These are phyloP conservation scores for Synanthedon formicaeformis DNA, from an alignment of 2,888 invertebrate genomes.

Conservation along the genomic window DNA sequence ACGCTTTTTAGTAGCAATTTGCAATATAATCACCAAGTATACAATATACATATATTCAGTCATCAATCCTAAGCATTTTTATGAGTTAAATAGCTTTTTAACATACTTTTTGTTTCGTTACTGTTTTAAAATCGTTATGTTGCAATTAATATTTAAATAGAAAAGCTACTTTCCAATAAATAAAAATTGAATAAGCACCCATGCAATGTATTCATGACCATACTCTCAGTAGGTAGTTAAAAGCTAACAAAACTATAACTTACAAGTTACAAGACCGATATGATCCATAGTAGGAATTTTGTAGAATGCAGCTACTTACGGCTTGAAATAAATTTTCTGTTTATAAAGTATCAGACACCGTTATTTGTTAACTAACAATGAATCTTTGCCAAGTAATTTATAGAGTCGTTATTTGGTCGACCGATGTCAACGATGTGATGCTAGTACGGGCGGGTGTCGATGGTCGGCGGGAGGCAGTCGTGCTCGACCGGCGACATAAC, in stretches of 20 bases:
- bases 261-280: too few species aligned
- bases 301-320: conserved; percentile 13
- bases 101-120: too few species aligned
- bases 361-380: conserved; percentile 1
- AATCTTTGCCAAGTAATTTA: conserved; percentile 20
- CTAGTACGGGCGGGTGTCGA: conserved; percentile 6
- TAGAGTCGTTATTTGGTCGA: conserved; percentile 18
- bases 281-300: too few species aligned
- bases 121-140: too few species aligned
- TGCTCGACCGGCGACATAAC: conserved; percentile 55
- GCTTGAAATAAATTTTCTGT: conserved; percentile 11
- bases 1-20: too few species aligned
- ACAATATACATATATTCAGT: too few species aligned
- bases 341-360: background rate
- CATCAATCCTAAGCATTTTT: too few species aligned
- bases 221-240: conserved; percentile 5
- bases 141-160: too few species aligned
- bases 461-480: conserved; percentile 34
- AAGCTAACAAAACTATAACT: conserved; percentile 1
- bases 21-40: too few species aligned
- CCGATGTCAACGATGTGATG: conserved; percentile 3
- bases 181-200: too few species aligned
- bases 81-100: too few species aligned
- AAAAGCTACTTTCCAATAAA: too few species aligned
- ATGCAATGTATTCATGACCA: background rate